These are phyloP conservation scores for Drosophila flavopinicola DNA, from an alignment of 2,888 invertebrate species.

Conservation along the genomic window DNA sequence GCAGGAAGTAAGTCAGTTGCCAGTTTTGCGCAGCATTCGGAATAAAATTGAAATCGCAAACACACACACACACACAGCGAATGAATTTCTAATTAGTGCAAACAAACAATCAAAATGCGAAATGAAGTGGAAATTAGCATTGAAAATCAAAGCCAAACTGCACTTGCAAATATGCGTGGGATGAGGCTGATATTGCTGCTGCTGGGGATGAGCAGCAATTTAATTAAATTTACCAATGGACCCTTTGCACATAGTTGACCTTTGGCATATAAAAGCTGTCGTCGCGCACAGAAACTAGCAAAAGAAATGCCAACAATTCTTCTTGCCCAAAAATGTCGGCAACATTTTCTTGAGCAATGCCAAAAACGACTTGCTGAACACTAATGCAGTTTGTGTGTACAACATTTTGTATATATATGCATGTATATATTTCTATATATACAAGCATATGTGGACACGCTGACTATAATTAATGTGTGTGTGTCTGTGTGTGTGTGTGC, in stretches of 20 bases:
- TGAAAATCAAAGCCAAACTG: conserved; percentile 42
- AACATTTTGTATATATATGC: not conserved
- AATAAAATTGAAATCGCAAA: conserved; percentile 31
- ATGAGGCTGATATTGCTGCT: not conserved
- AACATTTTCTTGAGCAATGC: conserved; percentile 24
- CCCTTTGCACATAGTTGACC: conserved; percentile 15
- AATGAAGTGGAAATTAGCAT: conserved; percentile 34
- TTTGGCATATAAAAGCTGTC: conserved; percentile 32
- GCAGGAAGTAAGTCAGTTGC: conserved; percentile 2
- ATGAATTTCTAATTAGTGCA: conserved; percentile 58
- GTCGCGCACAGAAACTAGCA: conserved; percentile 8
- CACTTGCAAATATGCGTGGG: conserved; percentile 20
- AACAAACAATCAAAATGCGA: conserved; percentile 29
- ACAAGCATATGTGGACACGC: conserved; percentile 18
- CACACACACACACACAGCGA: conserved; percentile 4
- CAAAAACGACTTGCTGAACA: conserved; percentile 10
- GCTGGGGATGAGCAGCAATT: conserved; percentile 14
- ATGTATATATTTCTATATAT: conserved; percentile 13
- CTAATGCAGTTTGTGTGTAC: conserved; percentile 64
- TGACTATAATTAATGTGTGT: conserved; percentile 67
- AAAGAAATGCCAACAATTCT: conserved; percentile 11
- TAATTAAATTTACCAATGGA: conserved; percentile 27
- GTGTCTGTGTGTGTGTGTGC: conserved; percentile 1
- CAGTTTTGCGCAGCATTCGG: conserved; percentile 7
- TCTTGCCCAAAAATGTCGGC: conserved; percentile 50